Percentiles rank a stretch among this genome's conserved stretches.
phyloP scores from a whole-genome alignment of 2,888 invertebrate species.

The Dichetophora obliterata region DNA sequence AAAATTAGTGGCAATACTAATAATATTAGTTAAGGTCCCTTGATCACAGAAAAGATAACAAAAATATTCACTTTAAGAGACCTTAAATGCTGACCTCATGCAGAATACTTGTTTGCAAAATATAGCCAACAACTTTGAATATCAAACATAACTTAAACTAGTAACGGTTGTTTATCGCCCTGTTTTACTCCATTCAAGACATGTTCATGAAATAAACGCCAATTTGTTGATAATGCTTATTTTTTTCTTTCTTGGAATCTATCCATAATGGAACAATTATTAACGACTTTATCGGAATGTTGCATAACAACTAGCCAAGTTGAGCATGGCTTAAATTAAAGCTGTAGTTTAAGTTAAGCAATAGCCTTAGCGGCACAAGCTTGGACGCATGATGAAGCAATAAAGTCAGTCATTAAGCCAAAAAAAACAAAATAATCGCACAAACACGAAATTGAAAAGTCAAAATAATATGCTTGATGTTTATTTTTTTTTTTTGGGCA shows the following conservation, averaged over 20 bases:
- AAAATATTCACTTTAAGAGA: background rate
- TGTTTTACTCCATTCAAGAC: background rate
- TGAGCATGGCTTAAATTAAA: background rate
- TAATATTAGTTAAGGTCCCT: too few relatives aligned
- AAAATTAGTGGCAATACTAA: too few relatives aligned
- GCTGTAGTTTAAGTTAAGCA: background rate
- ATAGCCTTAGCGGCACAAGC: background rate
- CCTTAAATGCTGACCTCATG: constrained; percentile 6
- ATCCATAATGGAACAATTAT: constrained; percentile 18
- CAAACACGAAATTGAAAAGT: background rate
- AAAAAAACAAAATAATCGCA: background rate
- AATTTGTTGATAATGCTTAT: background rate
- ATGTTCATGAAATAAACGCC: constrained; percentile 12
- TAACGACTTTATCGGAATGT: constrained; percentile 1
- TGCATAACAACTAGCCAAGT: background rate
- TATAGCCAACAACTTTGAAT: background rate
- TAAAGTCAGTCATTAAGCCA: background rate
- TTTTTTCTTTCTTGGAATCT: constrained; percentile 3
- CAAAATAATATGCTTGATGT: background rate
- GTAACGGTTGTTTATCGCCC: background rate
- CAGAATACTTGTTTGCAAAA: background rate
- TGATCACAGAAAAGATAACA: background rate
- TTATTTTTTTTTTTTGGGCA: background rate
- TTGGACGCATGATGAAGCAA: background rate
- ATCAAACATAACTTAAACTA: background rate